Percentiles rank a stretch among this genome's conserved stretches.
phyloP scores from a whole-genome alignment of 2,113 vertebrate species.

The Asarcornis scutulata region DNA sequence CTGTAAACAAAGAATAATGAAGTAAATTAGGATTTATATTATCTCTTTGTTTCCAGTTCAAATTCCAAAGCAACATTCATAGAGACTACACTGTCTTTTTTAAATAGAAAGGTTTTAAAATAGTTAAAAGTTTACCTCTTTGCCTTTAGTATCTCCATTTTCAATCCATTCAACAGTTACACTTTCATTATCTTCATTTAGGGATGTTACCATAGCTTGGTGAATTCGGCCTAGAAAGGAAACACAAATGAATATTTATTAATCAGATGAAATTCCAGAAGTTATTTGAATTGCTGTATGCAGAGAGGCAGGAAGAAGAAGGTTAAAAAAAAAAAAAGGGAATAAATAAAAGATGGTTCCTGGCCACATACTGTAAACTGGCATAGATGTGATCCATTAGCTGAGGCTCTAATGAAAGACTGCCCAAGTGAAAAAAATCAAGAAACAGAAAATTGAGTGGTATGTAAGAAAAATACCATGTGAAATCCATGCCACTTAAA shows the following conservation, averaged over 20 bases:
- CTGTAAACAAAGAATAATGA: neutral
- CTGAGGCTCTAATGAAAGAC: neutral
- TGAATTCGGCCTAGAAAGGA: slow-evolving; percentile 88
- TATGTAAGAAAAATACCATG: neutral
- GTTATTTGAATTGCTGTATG: neutral
- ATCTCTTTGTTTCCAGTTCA: neutral
- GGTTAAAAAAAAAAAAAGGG: neutral
- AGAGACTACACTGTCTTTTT: neutral
- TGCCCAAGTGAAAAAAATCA: neutral
- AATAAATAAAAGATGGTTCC: neutral
- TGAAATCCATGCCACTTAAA: neutral
- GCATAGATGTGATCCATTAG: neutral
- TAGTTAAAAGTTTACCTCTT: slow-evolving; percentile 82
- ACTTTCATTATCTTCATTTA: slow-evolving; percentile 94
- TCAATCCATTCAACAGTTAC: slow-evolving; percentile 98
- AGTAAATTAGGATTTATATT: neutral
- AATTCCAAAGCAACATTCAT: neutral
- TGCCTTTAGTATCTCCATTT: slow-evolving; percentile 97
- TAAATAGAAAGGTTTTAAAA: neutral
- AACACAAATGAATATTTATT: neutral
- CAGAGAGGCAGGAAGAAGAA: neutral
- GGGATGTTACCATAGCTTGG: slow-evolving; percentile 96
- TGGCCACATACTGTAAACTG: neutral
- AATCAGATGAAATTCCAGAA: neutral
- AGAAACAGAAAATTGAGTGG: neutral